Evolutionary conservation across 1,140 invertebrate genomes (phyloP).

Genomic region (Holotrichia oblita): DNA sequence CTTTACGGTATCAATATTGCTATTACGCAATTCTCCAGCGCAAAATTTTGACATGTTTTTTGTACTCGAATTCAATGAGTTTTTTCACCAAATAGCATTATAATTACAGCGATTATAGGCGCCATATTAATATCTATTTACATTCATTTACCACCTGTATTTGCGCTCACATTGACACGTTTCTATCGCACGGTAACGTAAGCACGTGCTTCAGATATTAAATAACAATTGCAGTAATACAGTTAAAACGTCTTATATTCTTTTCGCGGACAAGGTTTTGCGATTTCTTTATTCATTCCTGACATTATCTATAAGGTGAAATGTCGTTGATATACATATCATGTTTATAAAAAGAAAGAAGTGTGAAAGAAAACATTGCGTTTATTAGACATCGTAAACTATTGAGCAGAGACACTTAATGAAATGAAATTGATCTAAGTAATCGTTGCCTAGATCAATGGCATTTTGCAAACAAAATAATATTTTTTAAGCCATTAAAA

Average conservation of each 20-base stretch:
- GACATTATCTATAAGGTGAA: conserved; percentile 10
- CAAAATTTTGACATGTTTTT: conserved; percentile 9
- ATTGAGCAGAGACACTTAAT: too few species aligned
- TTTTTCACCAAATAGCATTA: conserved; percentile 16
- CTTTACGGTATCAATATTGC: background rate
- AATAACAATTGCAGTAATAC: conserved; percentile 38
- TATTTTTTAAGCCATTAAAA: too few species aligned
- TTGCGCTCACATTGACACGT: conserved; percentile 8
- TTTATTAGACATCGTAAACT: too few species aligned
- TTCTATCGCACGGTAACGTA: background rate
- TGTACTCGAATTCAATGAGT: background rate
- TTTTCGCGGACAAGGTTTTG: conserved; percentile 33
- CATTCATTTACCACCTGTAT: conserved; percentile 18
- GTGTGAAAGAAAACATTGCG: background rate
- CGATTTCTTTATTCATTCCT: background rate
- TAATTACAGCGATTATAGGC: conserved; percentile 26
- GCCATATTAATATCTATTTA: conserved; percentile 36
- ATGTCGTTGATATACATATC: conserved; percentile 3
- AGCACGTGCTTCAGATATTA: conserved; percentile 39
- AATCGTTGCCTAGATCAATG: too few species aligned
- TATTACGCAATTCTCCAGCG: conserved; percentile 1
- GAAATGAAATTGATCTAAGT: too few species aligned
- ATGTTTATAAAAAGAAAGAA: background rate
- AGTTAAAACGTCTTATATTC: conserved; percentile 34
- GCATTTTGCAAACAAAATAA: too few species aligned